Evolutionary conservation across 2,888 invertebrate species (phyloP).

Genomic region (Amitus sp.): DNA sequence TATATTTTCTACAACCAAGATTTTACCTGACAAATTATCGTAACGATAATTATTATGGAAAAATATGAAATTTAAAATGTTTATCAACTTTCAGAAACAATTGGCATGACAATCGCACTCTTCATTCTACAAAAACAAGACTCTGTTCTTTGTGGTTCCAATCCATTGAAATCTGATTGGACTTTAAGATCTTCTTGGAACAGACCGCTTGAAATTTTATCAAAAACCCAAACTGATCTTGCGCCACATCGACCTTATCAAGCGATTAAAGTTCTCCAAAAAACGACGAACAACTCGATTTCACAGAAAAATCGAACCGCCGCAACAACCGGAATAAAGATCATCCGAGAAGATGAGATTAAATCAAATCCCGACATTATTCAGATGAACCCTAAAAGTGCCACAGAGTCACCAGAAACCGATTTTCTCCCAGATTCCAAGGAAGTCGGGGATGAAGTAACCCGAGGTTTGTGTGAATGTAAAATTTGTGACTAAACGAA

Average conservation of each 20-base stretch:
- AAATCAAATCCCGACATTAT: neutral
- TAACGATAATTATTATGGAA: neutral
- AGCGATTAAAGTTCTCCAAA: conserved; percentile 1
- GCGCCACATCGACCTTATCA: neutral
- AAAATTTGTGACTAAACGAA: neutral
- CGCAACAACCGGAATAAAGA: neutral
- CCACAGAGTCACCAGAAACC: neutral
- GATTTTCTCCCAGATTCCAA: neutral
- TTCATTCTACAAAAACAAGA: no score
- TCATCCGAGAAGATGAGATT: neutral
- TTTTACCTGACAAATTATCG: no score
- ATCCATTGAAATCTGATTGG: conserved; percentile 12
- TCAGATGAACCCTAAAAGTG: neutral
- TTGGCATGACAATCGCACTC: no score
- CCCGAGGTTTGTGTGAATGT: no score
- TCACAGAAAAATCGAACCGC: neutral
- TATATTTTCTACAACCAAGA: no score
- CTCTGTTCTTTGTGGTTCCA: neutral
- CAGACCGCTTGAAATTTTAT: conserved; percentile 16
- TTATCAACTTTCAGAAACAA: neutral
- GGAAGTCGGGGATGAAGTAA: neutral
- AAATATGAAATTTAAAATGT: neutral
- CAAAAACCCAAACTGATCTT: conserved; percentile 7
- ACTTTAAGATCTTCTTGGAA: conserved; percentile 18
- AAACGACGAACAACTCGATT: neutral